Evolutionary conservation across 2,888 invertebrate species (phyloP).

Genomic region (Pheosia gnoma): DNA sequence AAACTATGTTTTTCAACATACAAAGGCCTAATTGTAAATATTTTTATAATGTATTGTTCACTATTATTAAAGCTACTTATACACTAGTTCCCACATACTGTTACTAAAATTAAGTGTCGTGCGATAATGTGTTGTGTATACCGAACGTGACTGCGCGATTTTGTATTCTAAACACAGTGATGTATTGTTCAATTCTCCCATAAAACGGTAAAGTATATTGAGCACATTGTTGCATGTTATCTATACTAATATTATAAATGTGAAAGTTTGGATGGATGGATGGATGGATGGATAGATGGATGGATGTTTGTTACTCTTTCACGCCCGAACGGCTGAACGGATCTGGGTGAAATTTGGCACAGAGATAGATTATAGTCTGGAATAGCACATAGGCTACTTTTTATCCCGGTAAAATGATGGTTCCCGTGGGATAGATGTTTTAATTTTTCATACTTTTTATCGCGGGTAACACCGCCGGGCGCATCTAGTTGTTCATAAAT

Average conservation of each 20-base stretch:
- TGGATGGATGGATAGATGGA: too few species aligned
- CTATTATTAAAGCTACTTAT: slow-evolving; percentile 1
- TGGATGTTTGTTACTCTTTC: too few species aligned
- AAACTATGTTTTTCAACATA: background rate
- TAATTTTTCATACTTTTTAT: too few species aligned
- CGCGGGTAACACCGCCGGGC: too few species aligned
- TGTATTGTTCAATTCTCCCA: background rate
- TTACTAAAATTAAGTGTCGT: slow-evolving; percentile 2
- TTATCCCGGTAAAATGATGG: too few species aligned
- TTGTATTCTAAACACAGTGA: background rate
- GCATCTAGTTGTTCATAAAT: background rate
- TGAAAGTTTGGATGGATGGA: too few species aligned
- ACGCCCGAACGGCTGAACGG: too few species aligned
- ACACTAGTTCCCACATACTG: slow-evolving; percentile 5
- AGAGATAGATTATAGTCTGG: too few species aligned
- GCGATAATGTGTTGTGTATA: background rate
- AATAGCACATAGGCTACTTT: too few species aligned
- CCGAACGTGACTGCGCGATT: background rate
- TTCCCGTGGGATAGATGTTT: too few species aligned
- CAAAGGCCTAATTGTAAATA: slow-evolving; percentile 8
- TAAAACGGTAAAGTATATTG: background rate
- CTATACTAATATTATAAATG: too few species aligned
- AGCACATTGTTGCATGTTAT: background rate
- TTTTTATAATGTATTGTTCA: slow-evolving; percentile 8
- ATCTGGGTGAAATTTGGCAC: too few species aligned